Conservation (phyloP, 2,113 vertebrate species). For the Chaetops frenatus region DNA sequence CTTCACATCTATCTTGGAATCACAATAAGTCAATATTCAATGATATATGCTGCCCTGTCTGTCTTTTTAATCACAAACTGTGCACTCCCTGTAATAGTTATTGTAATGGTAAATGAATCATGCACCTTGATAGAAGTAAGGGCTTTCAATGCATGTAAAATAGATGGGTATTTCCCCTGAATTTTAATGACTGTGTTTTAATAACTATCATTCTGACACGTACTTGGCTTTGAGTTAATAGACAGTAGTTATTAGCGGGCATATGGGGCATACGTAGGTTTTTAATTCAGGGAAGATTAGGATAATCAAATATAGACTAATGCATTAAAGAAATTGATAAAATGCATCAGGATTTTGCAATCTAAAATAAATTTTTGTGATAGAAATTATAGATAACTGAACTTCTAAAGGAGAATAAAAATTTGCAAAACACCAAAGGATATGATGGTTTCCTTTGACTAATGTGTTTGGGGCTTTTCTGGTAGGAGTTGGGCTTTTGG, state of each 20-base stretch:
- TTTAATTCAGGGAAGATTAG: neutral
- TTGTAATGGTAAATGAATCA: conserved; percentile 7
- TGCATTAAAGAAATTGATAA: neutral
- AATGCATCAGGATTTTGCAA: neutral
- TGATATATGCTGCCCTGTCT: neutral
- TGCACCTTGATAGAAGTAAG: neutral
- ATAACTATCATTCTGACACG: neutral
- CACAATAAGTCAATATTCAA: conserved; percentile 35
- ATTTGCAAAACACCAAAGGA: neutral
- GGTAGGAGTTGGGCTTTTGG: accelerated
- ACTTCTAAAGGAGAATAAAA: neutral
- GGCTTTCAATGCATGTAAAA: neutral
- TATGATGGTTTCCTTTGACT: neutral
- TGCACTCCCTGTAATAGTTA: neutral
- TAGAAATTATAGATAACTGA: neutral
- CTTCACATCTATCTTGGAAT: neutral
- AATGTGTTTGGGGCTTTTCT: neutral
- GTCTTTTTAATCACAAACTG: neutral
- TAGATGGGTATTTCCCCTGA: neutral
- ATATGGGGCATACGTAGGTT: neutral
- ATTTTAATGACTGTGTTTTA: neutral
- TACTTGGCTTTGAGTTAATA: neutral
- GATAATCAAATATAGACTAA: neutral
- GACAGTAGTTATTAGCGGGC: neutral
- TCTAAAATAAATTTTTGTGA: neutral